A percentile compares a stretch with the other conserved stretches of the same genome.
These are phyloP conservation scores for Siniperca chuatsi DNA, from an alignment of 2,113 vertebrate genomes.

Conservation along the genomic window DNA sequence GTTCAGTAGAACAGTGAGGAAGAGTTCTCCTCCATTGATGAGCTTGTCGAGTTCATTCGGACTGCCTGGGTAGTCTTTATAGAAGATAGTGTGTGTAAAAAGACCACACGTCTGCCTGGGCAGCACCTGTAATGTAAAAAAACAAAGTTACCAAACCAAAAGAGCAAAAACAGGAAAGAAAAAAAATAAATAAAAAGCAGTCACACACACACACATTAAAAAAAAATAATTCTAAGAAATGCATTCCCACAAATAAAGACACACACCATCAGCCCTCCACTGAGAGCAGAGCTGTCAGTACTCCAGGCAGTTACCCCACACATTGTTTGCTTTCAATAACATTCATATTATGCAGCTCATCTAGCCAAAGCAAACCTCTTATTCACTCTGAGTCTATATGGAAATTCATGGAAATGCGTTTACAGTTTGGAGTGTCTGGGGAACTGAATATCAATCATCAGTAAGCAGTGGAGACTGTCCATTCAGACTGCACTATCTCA, in stretches of 20 bases:
- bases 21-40: conserved; percentile 97
- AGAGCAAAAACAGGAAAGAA: neutral
- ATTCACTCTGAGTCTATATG: conserved; percentile 81
- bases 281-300: conserved; percentile 57
- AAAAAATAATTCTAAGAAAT: neutral
- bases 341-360: conserved; percentile 83
- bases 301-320: conserved; percentile 71
- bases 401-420: conserved; percentile 82
- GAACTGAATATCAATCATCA: conserved; percentile 83
- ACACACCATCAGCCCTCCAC: conserved; percentile 51
- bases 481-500: conserved; percentile 72
- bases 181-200: neutral
- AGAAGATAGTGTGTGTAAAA: conserved; percentile 99
- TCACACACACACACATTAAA: neutral
- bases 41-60: conserved; percentile 97
- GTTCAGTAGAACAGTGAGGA: conserved; percentile 96
- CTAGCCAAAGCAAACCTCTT: conserved; percentile 80
- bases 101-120: conserved; percentile 97
- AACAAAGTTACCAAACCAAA: conserved; percentile 33
- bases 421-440: conserved; percentile 76
- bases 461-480: conserved; percentile 72
- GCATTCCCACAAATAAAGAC: conserved; percentile 30
- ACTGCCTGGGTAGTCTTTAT: conserved; percentile 95
- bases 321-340: conserved; percentile 80
- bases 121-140: conserved; percentile 87